Percentiles rank a stretch among this genome's conserved stretches.
Evolutionary conservation across 1,140 invertebrate genomes (phyloP).

Genomic region (Apis cerana): DNA sequence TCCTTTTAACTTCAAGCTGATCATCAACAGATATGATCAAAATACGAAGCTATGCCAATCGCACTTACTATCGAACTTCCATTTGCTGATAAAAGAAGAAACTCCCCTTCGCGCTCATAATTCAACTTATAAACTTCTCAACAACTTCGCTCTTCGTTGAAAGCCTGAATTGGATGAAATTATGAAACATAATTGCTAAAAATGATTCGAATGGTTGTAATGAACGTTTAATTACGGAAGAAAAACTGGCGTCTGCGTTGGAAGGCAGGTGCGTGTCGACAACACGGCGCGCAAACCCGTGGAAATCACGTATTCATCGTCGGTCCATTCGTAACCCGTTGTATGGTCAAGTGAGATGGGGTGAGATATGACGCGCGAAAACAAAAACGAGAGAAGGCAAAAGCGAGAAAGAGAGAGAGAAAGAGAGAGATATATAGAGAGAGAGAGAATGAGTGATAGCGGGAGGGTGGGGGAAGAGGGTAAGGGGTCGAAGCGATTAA

Average conservation of each 20-base stretch:
- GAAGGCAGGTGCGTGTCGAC: slow-evolving; percentile 55
- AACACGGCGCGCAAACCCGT: slow-evolving; percentile 53
- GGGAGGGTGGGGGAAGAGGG: neutral
- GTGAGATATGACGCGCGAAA: slow-evolving; percentile 20
- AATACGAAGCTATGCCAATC: no score
- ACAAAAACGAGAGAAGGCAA: neutral
- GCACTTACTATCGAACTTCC: no score
- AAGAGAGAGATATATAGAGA: neutral
- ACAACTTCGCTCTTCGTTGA: neutral
- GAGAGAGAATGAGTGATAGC: neutral
- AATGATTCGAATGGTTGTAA: slow-evolving; percentile 14
- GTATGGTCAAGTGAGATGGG: slow-evolving; percentile 47
- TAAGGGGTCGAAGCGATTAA: slow-evolving; percentile 70
- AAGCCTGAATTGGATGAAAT: neutral
- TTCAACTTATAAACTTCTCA: no score
- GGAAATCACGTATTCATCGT: slow-evolving; percentile 72
- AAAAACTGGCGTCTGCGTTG: slow-evolving; percentile 52
- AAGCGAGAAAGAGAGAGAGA: neutral
- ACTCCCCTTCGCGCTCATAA: no score
- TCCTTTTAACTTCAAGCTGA: no score
- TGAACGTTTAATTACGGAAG: slow-evolving; percentile 55
- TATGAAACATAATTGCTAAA: neutral
- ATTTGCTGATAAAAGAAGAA: no score
- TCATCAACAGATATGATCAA: no score
- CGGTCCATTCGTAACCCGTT: slow-evolving; percentile 68